These are phyloP conservation scores for Hylaea fasciaria DNA, from an alignment of 2,888 invertebrate species.

Conservation along the genomic window DNA sequence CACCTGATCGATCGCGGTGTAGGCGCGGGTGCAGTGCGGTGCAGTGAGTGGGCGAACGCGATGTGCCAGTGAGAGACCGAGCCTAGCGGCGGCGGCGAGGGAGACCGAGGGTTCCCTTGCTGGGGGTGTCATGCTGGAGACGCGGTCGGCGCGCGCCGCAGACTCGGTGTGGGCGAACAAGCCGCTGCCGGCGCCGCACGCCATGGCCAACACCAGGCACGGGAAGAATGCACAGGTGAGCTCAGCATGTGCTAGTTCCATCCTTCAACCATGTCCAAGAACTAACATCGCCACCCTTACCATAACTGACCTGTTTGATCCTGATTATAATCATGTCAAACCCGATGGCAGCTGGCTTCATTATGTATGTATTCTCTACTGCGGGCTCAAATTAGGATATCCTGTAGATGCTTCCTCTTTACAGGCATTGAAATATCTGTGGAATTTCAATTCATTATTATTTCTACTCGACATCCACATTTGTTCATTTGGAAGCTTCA, in stretches of 20 bases:
- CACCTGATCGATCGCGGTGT: conserved; percentile 49
- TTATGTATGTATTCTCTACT: conserved; percentile 4
- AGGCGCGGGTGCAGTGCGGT: conserved; percentile 62
- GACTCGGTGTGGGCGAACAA: conserved; percentile 88
- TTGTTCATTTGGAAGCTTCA: no score
- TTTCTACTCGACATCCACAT: background rate
- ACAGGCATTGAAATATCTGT: background rate
- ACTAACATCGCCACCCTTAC: background rate
- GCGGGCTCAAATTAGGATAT: conserved; percentile 37
- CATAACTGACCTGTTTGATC: background rate
- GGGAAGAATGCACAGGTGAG: conserved; percentile 89
- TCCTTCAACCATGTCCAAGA: background rate
- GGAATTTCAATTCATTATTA: background rate
- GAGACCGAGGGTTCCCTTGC: conserved; percentile 58
- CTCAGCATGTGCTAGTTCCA: conserved; percentile 1
- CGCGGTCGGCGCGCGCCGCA: conserved; percentile 90
- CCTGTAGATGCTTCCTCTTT: conserved; percentile 29
- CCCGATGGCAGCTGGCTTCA: conserved; percentile 3
- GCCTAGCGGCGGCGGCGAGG: conserved; percentile 49
- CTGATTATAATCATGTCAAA: background rate
- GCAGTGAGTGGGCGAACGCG: conserved; percentile 31
- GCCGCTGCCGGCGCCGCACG: conserved; percentile 84
- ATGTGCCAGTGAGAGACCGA: conserved; percentile 70
- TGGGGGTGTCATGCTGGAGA: conserved; percentile 88
- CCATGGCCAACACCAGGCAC: conserved; percentile 82